Evolutionary conservation across 2,113 vertebrate species (phyloP).

Genomic region (Sisor rabdophorus): DNA sequence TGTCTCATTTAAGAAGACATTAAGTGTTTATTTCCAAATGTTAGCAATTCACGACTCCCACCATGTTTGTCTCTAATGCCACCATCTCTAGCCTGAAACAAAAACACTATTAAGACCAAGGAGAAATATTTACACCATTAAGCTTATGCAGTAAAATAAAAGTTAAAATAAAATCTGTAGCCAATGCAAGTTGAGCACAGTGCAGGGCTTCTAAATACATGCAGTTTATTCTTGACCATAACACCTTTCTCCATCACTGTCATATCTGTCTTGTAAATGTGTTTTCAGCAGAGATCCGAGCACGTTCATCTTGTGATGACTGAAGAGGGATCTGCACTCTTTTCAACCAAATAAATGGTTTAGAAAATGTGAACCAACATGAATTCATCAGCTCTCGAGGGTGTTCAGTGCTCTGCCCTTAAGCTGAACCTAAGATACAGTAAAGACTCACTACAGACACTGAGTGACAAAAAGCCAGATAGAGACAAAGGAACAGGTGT

Average conservation of each 20-base stretch:
- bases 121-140: neutral
- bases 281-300: constrained; percentile 5
- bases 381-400: constrained; percentile 42
- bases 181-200: neutral
- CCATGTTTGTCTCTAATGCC: constrained; percentile 5
- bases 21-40: constrained; percentile 16
- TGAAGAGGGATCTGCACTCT: constrained; percentile 21
- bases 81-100: neutral
- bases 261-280: constrained; percentile 34
- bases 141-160: neutral
- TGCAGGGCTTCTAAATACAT: constrained; percentile 34
- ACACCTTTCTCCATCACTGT: constrained; percentile 39
- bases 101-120: neutral
- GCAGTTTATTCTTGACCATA: neutral
- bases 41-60: neutral
- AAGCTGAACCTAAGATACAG: constrained; percentile 29
- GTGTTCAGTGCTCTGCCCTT: constrained; percentile 27
- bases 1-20: constrained; percentile 25
- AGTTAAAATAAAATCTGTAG: neutral
- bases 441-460: constrained; percentile 17
- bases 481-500: neutral
- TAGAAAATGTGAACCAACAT: constrained; percentile 27
- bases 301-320: constrained; percentile 33
- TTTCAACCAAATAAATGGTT: constrained; percentile 21
- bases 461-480: constrained; percentile 4